Percentiles rank a stretch among this genome's conserved stretches.
phyloP scores from a whole-genome alignment of 2,797 vertebrate species.

The Mastacembelus armatus region DNA sequence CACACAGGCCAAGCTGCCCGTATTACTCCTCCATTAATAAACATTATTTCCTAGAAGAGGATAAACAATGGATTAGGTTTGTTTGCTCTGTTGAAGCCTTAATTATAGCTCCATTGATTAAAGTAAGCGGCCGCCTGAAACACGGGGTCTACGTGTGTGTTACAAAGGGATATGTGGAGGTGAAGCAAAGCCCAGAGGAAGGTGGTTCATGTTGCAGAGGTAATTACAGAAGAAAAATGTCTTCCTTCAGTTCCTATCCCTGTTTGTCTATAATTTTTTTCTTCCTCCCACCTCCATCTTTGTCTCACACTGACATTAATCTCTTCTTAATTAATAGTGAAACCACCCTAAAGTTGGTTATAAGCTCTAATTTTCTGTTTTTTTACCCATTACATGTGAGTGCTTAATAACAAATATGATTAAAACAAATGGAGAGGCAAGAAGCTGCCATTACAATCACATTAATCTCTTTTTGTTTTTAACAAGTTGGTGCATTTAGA shows the following conservation, averaged over 20 bases:
- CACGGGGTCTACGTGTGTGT: background rate
- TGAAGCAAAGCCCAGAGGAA: slow-evolving; percentile 18
- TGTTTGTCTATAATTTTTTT: background rate
- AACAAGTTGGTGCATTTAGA: too few species aligned
- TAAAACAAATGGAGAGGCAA: background rate
- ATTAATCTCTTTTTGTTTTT: background rate
- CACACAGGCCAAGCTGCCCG: slow-evolving; percentile 8
- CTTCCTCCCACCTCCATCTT: too few species aligned
- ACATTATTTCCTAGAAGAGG: slow-evolving; percentile 29
- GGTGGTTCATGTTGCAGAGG: background rate
- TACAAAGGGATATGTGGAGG: background rate
- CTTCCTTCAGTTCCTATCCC: background rate
- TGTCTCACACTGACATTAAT: background rate
- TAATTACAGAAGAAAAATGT: slow-evolving; percentile 16
- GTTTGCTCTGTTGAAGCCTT: slow-evolving; percentile 41
- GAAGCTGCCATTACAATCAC: background rate
- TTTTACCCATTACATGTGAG: background rate
- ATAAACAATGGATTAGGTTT: slow-evolving; percentile 54
- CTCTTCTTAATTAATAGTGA: background rate
- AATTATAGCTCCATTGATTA: slow-evolving; percentile 48
- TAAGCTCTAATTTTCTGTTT: background rate
- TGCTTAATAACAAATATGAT: background rate
- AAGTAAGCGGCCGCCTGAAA: slow-evolving; percentile 8
- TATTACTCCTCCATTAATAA: slow-evolving; percentile 34
- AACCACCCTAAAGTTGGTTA: background rate